Evolutionary conservation across 2,888 invertebrate genomes (phyloP).

Genomic region (Drosophila prolongata): DNA sequence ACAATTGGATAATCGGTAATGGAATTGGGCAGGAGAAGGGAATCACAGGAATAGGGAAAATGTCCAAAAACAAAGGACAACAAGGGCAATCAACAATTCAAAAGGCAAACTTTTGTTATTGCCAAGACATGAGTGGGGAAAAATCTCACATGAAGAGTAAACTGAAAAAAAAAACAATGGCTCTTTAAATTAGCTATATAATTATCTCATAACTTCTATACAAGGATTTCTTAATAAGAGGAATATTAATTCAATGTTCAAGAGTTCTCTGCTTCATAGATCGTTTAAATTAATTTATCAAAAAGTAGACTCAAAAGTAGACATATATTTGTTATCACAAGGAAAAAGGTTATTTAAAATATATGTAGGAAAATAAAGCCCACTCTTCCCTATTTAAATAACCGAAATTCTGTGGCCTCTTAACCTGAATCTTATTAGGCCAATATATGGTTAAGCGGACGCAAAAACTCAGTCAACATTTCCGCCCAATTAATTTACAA

Average conservation of each 20-base stretch:
- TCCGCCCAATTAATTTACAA: slow-evolving; percentile 62
- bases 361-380: background rate
- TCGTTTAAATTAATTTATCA: background rate
- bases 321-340: too few species aligned
- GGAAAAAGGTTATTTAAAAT: too few species aligned
- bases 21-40: slow-evolving; percentile 3
- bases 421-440: slow-evolving; percentile 18
- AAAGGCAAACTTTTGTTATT: too few species aligned
- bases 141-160: too few species aligned
- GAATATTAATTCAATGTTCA: too few species aligned
- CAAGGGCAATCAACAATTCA: background rate
- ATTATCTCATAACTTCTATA: too few species aligned
- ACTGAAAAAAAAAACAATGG: too few species aligned
- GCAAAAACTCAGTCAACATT: slow-evolving; percentile 29
- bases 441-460: slow-evolving; percentile 25
- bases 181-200: too few species aligned
- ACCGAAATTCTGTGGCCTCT: background rate
- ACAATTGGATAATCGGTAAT: slow-evolving; percentile 9
- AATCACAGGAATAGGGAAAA: background rate
- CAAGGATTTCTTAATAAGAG: too few species aligned
- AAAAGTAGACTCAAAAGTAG: background rate
- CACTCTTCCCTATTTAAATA: background rate
- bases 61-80: background rate
- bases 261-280: too few species aligned
- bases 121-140: too few species aligned